Percentiles rank a stretch among this genome's conserved stretches.
Conservation (phyloP, 2,888 invertebrate species). For the Nephrotoma guestfalica region DNA sequence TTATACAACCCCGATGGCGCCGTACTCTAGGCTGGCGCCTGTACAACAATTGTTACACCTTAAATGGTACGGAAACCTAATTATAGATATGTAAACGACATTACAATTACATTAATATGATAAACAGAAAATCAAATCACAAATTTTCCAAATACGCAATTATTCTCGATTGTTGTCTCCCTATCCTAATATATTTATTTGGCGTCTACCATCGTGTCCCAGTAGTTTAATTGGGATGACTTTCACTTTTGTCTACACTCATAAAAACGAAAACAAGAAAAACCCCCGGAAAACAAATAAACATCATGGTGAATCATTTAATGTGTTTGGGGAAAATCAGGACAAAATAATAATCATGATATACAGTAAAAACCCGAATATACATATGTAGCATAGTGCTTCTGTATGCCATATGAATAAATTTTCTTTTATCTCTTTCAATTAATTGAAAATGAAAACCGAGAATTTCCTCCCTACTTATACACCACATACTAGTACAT, state of each 20-base stretch:
- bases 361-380: not conserved
- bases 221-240: not conserved
- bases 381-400: not conserved
- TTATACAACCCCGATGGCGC: too few species aligned
- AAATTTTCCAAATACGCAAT: not conserved
- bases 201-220: not conserved
- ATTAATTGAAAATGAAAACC: not conserved
- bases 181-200: not conserved
- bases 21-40: too few species aligned
- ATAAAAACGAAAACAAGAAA: not conserved
- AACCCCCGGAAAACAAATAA: not conserved
- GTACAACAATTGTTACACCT: too few species aligned
- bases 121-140: not conserved
- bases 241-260: not conserved
- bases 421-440: not conserved
- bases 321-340: not conserved
- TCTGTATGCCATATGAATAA: not conserved
- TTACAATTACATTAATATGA: too few species aligned
- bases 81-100: too few species aligned
- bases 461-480: not conserved
- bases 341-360: not conserved
- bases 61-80: too few species aligned
- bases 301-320: not conserved
- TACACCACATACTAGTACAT: too few species aligned
- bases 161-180: not conserved